These are phyloP conservation scores for Thaumatotibia leucotreta DNA, from an alignment of 1,140 invertebrate species.

Conservation along the genomic window DNA sequence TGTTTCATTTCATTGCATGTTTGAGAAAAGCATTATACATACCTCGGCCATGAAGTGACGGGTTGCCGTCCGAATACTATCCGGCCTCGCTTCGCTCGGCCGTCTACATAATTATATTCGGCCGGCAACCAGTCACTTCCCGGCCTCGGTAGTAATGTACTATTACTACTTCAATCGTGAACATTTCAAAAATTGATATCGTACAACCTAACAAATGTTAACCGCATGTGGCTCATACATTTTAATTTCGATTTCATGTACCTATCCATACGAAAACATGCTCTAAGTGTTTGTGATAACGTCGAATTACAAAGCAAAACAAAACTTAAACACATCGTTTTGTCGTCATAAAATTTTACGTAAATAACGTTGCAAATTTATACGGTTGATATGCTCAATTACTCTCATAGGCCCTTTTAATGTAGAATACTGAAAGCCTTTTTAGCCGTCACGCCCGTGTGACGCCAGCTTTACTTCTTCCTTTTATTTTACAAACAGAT, in stretches of 20 bases:
- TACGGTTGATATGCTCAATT: slow-evolving; percentile 38
- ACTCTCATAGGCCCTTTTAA: slow-evolving; percentile 29
- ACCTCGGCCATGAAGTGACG: too few relatives aligned
- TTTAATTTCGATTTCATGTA: not conserved
- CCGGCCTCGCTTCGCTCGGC: too few relatives aligned
- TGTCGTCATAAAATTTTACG: slow-evolving; percentile 42
- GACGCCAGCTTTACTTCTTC: slow-evolving; percentile 6
- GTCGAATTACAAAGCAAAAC: slow-evolving; percentile 3
- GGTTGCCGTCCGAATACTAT: too few relatives aligned
- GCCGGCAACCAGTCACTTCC: too few relatives aligned
- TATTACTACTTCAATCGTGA: too few relatives aligned
- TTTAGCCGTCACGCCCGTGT: slow-evolving; percentile 14
- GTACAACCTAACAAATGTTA: not conserved
- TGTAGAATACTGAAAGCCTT: slow-evolving; percentile 18
- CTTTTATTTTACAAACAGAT: slow-evolving; percentile 16
- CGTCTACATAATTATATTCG: too few relatives aligned
- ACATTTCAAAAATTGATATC: not conserved
- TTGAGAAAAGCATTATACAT: too few relatives aligned
- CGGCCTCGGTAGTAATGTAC: too few relatives aligned
- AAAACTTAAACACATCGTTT: slow-evolving; percentile 26
- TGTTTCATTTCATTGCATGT: too few relatives aligned
- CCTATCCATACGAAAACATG: not conserved
- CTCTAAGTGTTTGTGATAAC: not conserved
- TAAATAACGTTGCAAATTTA: slow-evolving; percentile 40
- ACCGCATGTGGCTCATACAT: slow-evolving; percentile 10